phyloP scores from a whole-genome alignment of 2,797 vertebrate species.

The Microctenopoma steveboyesi region DNA sequence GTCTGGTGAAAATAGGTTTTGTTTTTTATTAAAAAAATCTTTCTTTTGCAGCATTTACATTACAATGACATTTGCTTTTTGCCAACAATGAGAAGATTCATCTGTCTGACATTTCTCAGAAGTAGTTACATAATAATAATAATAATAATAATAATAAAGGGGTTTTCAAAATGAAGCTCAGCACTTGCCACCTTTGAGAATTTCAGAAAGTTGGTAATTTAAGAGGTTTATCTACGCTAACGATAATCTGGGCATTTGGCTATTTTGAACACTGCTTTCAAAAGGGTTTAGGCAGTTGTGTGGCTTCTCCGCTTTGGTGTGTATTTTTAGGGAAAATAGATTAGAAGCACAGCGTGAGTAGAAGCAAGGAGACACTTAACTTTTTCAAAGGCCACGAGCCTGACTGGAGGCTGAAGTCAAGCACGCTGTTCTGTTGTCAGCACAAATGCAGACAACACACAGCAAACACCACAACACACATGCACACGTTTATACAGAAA shows the following conservation, averaged over 20 bases:
- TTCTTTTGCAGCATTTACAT: constrained; percentile 8
- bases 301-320: constrained; percentile 31
- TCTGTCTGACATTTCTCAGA: constrained; percentile 41
- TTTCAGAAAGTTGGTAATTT: constrained; percentile 35
- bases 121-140: constrained; percentile 14
- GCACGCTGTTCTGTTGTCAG: constrained; percentile 44
- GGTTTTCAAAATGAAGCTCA: constrained; percentile 27
- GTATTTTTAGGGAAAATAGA: constrained; percentile 46
- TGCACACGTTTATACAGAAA: background rate
- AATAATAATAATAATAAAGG: background rate
- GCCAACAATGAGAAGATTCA: constrained; percentile 25
- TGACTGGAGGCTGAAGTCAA: constrained; percentile 44
- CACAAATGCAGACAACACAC: background rate
- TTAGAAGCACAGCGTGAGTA: constrained; percentile 44
- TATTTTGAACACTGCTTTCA: constrained; percentile 21
- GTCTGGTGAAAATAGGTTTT: background rate
- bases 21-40: background rate
- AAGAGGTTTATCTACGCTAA: constrained; percentile 29
- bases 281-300: constrained; percentile 16
- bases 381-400: constrained; percentile 57
- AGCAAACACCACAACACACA: background rate
- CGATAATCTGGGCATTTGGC: constrained; percentile 15
- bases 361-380: constrained; percentile 42
- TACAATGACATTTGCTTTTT: constrained; percentile 34
- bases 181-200: constrained; percentile 26